Evolutionary conservation across 2,797 vertebrate genomes (phyloP), one percentile per base, ranked within the genome.

Genomic region (Crocidura indochinensis): DNA sequence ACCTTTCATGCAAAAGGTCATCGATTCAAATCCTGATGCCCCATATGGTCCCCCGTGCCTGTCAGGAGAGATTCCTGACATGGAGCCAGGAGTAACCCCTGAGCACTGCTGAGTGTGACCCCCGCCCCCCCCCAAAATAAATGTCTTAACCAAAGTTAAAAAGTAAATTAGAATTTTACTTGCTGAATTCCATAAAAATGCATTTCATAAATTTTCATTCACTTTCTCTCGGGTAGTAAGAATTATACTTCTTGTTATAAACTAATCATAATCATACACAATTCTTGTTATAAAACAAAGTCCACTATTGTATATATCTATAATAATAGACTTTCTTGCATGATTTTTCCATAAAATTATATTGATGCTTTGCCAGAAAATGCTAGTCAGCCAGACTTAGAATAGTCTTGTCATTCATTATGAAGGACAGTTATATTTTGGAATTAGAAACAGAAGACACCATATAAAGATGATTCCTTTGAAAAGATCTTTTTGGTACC

Each of bases 331-430:
- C n/a, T 88, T 80, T 8, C 31, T 86, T 14, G 0, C 80, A 60
- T 87, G 53, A 80, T 72, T 77, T 89, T 1, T 29, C 46, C 38
- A 46, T 82, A 19, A 73, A 87, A 60, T 64, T n/a, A 86, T 75
- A 11, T 82, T 9, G 85, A 67, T 83, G 2, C 1, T 74, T 71
- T 82, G 22, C 47, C 53, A 29, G 38, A 86, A 88, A 86, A 60
- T 49, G 17, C 2, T 19, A 53, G 24, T 44, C 11, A 77, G 1
- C 8, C 24, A 81, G 10, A 5, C 22, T 49, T 82, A 64, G 60
- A 85, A 69, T n/a, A 64, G 9, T 12, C 19, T 47, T 31, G 15
- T 47, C 31, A 38, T 73, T 84, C 31, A 49, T 0, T 46, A 26
- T 47, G 9, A 84, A 53, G 29, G 0, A 77, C 10, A 67, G 44